Evolutionary conservation across 2,113 vertebrate species (phyloP).

Genomic region (Pyxicephalus adspersus): DNA sequence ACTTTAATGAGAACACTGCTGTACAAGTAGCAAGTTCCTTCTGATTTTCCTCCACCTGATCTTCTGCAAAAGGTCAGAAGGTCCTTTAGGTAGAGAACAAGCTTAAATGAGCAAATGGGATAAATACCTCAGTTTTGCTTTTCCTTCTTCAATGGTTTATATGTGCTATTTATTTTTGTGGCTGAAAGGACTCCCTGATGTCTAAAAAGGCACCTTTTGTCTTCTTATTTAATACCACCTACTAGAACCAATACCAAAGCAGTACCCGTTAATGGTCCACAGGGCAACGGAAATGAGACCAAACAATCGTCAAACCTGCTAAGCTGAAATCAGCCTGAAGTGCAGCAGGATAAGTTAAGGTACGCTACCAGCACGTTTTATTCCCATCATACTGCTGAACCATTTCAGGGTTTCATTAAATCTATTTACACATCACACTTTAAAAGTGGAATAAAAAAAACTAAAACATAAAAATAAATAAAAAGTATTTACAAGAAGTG

Average conservation of each 20-base stretch:
- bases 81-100: constrained; percentile 32
- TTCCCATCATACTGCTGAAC: constrained; percentile 25
- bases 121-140: constrained; percentile 52
- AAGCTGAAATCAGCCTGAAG: constrained; percentile 65
- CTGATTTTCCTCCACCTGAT: neutral
- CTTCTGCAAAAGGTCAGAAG: constrained; percentile 33
- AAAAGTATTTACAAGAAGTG: neutral
- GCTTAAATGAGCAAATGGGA: constrained; percentile 30
- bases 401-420: neutral
- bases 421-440: neutral
- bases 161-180: constrained; percentile 64
- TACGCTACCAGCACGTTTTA: constrained; percentile 62
- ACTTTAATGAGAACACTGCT: constrained; percentile 12
- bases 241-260: constrained; percentile 82
- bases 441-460: neutral
- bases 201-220: constrained; percentile 74
- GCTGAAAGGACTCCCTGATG: constrained; percentile 68
- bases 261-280: constrained; percentile 72
- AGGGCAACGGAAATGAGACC: constrained; percentile 73
- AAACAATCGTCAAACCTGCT: constrained; percentile 62
- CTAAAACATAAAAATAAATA: too few relatives aligned
- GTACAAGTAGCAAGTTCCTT: constrained; percentile 27
- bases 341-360: constrained; percentile 69
- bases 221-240: constrained; percentile 72
- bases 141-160: constrained; percentile 32